phyloP scores from a whole-genome alignment of 2,888 invertebrate species.

The Malthinus flaveolus region DNA sequence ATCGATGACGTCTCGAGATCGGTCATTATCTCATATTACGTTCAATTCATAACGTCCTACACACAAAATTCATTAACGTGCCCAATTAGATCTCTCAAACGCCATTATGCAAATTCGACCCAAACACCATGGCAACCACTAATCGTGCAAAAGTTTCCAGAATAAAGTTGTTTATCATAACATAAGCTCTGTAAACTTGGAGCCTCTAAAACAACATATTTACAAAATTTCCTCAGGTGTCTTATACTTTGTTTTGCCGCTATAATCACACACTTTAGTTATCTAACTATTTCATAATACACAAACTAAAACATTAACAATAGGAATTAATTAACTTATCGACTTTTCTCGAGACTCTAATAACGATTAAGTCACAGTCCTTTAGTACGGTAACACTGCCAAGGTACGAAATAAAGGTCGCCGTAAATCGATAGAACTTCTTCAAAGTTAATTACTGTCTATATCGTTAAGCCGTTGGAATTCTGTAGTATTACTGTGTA shows the following conservation, averaged over 20 bases:
- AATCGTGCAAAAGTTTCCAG: slow-evolving; percentile 16
- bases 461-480: no score
- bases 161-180: slow-evolving; percentile 10
- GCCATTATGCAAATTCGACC: slow-evolving; percentile 44
- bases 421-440: no score
- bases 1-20: slow-evolving; percentile 24
- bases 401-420: no score
- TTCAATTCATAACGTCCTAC: slow-evolving; percentile 44
- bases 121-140: slow-evolving; percentile 38
- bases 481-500: no score
- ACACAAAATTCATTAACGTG: slow-evolving; percentile 47
- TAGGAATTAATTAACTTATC: no score
- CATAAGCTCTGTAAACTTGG: slow-evolving; percentile 4
- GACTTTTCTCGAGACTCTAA: no score
- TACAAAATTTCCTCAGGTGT: slow-evolving; percentile 7
- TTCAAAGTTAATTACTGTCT: no score
- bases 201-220: slow-evolving; percentile 3
- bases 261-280: no score
- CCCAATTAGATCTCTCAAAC: slow-evolving; percentile 41
- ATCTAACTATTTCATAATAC: no score
- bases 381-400: no score
- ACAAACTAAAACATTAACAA: no score
- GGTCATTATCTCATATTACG: slow-evolving; percentile 43
- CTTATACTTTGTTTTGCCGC: background rate
- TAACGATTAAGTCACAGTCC: no score